Conservation (phyloP, 2,113 vertebrate species). For the Tricholaema leucomelas region DNA sequence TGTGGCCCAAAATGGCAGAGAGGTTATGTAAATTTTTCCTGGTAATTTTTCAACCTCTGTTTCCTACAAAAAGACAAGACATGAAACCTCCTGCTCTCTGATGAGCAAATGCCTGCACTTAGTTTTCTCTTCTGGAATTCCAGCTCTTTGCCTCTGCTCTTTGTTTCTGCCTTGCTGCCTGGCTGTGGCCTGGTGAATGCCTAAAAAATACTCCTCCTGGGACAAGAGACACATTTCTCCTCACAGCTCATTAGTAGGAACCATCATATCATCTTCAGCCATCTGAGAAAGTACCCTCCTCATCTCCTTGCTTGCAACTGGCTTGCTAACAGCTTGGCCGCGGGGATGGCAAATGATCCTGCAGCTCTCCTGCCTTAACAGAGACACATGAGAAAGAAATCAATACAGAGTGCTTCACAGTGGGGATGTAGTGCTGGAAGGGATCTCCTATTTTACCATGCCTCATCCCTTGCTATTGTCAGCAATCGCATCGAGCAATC, state of each 20-base stretch:
- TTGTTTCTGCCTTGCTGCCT: neutral
- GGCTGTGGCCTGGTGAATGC: neutral
- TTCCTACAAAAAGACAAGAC: constrained; percentile 22
- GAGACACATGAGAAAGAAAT: constrained; percentile 37
- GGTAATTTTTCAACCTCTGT: neutral
- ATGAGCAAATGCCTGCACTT: constrained; percentile 13
- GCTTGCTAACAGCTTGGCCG: neutral
- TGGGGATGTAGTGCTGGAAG: constrained; percentile 13
- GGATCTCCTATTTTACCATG: constrained; percentile 28
- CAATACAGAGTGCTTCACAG: neutral
- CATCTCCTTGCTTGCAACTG: neutral
- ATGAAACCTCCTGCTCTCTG: neutral
- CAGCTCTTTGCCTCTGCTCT: neutral
- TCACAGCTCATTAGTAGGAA: constrained; percentile 15
- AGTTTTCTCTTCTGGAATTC: constrained; percentile 34
- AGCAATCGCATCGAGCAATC: constrained; percentile 47
- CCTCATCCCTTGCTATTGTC: constrained; percentile 33
- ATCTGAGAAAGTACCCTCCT: constrained; percentile 29
- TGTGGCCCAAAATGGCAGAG: neutral
- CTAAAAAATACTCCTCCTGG: constrained; percentile 7
- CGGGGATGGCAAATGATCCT: constrained; percentile 12
- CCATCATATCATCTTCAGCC: constrained; percentile 19
- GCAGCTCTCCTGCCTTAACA: constrained; percentile 31
- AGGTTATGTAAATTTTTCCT: neutral
- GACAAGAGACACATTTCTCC: constrained; percentile 13